Conservation (phyloP, 2,888 invertebrate species). For the Sinodicranocentrus sp. region DNA sequence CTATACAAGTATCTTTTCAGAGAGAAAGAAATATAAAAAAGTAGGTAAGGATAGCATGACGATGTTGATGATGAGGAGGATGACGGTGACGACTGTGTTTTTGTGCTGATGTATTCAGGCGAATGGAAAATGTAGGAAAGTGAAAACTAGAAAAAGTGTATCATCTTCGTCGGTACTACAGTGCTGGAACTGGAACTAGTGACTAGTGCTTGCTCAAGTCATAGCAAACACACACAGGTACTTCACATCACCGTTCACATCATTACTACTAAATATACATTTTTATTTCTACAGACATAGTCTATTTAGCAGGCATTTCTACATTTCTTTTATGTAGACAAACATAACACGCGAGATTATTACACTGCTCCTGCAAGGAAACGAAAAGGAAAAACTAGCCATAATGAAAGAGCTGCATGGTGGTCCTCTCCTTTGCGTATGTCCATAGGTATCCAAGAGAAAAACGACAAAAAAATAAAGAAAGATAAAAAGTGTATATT, state of each 20-base stretch:
- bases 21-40: no score
- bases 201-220: conserved; percentile 5
- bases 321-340: not conserved
- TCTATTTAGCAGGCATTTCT: not conserved
- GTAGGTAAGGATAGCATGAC: conserved; percentile 14
- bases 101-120: not conserved
- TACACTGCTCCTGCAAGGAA: no score
- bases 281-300: no score
- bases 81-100: conserved; percentile 58
- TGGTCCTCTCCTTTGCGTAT: conserved; percentile 30
- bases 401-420: conserved; percentile 13
- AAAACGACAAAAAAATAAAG: conserved; percentile 1
- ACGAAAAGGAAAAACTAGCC: no score
- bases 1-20: not conserved
- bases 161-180: not conserved
- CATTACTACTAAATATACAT: not conserved
- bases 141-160: conserved; percentile 13
- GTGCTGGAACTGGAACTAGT: conserved; percentile 21
- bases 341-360: no score
- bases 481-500: conserved; percentile 8
- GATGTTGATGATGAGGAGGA: conserved; percentile 52
- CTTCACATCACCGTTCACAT: not conserved
- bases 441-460: conserved; percentile 19
- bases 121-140: no score
- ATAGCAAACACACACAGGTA: conserved; percentile 8